Evolutionary conservation across 1,140 invertebrate species (phyloP).

Genomic region (Trichonephila clavipes): DNA sequence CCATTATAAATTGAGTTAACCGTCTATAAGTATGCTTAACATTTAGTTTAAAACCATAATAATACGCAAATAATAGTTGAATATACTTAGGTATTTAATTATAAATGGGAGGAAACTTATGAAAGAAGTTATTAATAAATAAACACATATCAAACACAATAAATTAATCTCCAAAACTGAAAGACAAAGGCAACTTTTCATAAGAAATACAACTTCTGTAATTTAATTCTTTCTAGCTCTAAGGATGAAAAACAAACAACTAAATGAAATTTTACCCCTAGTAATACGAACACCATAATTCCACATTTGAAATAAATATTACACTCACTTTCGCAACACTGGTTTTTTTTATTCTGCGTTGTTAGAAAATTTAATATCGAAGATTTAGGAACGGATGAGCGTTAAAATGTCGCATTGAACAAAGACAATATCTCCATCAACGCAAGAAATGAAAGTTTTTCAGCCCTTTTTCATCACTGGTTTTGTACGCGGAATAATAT

Average conservation of each 20-base stretch:
- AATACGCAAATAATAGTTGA: no score
- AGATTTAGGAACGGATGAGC: neutral
- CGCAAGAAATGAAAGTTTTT: conserved; percentile 18
- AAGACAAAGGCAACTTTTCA: neutral
- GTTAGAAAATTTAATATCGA: conserved; percentile 15
- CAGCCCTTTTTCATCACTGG: neutral
- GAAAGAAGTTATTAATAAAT: no score
- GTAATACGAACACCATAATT: neutral
- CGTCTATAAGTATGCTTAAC: no score
- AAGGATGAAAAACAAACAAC: neutral
- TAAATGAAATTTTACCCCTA: neutral
- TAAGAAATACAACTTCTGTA: neutral
- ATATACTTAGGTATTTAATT: no score
- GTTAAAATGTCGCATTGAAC: neutral
- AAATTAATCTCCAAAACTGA: neutral
- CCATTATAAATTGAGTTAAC: no score
- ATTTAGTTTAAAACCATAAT: no score
- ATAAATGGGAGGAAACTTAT: no score
- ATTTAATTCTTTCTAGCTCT: neutral
- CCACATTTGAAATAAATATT: neutral
- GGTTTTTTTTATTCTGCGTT: neutral
- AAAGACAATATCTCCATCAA: conserved; percentile 39
- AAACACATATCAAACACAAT: no score
- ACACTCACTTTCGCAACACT: neutral
- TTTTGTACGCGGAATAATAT: neutral